These are phyloP conservation scores for Empidonax traillii DNA, from an alignment of 2,113 vertebrate species.

Conservation along the genomic window DNA sequence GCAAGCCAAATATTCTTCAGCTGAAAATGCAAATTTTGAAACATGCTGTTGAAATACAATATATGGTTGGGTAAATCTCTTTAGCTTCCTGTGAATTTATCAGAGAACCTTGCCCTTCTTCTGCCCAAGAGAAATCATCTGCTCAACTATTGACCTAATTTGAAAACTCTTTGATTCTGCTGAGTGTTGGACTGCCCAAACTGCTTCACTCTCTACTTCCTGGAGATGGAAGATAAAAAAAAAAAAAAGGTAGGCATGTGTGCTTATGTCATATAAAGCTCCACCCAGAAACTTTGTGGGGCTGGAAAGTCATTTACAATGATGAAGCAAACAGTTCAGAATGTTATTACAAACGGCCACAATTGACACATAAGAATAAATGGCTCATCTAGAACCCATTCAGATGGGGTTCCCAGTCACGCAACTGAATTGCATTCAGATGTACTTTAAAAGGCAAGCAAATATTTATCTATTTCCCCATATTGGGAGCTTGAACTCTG, in stretches of 20 bases:
- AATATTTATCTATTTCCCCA: neutral
- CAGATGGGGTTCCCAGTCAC: neutral
- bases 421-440: neutral
- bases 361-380: neutral
- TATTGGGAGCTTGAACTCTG: neutral
- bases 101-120: neutral
- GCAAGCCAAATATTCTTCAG: neutral
- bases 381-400: neutral
- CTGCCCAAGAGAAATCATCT: neutral
- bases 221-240: neutral
- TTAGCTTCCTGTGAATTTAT: neutral
- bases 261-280: neutral
- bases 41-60: neutral
- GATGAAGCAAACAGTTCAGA: neutral
- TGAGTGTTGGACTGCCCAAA: rapidly evolving
- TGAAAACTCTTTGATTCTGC: neutral
- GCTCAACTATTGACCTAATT: neutral
- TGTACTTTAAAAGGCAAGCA: neutral
- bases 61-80: neutral
- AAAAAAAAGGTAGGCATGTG: neutral
- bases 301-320: neutral
- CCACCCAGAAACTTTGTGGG: neutral
- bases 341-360: neutral
- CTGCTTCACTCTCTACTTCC: neutral
- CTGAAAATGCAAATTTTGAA: neutral